Evolutionary conservation across 2,113 vertebrate species (phyloP), one percentile per base, ranked within the genome.

Genomic region (Oreotrochilus melanogaster): DNA sequence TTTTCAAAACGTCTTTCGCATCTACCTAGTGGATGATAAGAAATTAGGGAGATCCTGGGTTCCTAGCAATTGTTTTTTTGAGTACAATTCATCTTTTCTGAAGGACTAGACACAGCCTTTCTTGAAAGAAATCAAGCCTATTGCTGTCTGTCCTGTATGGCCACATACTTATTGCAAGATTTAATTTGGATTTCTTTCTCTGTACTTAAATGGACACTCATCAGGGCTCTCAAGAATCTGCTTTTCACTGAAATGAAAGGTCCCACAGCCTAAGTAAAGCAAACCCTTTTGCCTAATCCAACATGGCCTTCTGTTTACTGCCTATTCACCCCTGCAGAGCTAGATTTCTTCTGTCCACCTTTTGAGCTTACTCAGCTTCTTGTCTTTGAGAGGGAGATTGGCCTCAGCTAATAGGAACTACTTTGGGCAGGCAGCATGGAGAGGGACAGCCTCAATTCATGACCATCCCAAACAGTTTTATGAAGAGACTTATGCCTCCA

Each of bases 401-500:
- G 5, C 23, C 11, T 75, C 17, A 75, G 33, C 25, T 56, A 25
- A 27, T 3, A 35, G 39, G 10, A 73, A 7, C 45, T 58, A 2
- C 27, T 76, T 42, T 48, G 28, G 27, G 24, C 16, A 69, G 37
- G 13, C 4, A 8, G 19, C 25, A 43, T 28, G 15, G 13, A 19
- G 2, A 75, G 2, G 14, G 3, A 7, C 7, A 3, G 9, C 53
- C 35, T 16, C 1, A 25, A 28, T 6, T 31, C 12, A 5, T 25
- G 25, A 64, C n/a, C 69, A 4, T 2, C 21, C 11, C 51, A 60
- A 66, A 30, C 7, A 48, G 24, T 39, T 92, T 72, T 9, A n/a
- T 67, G 19, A 27, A n/a, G 56, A 70, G 12, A 28, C 7, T 25
- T 50, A 5, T 50, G 24, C 17, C 16, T 71, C 23, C 37, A 35